Evolutionary conservation across 1,140 invertebrate species (phyloP), one percentile per base, ranked within the genome.

Genomic region (Philaenus spumarius): DNA sequence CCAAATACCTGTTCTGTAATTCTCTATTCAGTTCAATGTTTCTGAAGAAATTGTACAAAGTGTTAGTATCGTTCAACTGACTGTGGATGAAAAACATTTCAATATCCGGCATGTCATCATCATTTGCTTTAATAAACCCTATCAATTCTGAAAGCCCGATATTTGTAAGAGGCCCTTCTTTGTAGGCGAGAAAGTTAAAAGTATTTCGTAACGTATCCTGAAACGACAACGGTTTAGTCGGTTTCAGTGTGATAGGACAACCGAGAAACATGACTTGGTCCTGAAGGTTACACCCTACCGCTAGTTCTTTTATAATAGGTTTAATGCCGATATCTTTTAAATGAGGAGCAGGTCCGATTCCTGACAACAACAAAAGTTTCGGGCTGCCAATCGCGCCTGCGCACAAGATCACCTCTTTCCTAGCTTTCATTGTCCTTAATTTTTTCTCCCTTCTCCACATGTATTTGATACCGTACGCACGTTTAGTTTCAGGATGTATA

Each of bases 11-110:
- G 19, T 58, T 39, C 4, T 20, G 20, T 9, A 58, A 50, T 23
- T 42, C 37, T 11, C 48, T 46, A 14, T 23, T 50, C 19, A 58
- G 15, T 9, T 46, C 56, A 58, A 47, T 35, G 2, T n/a, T 30
- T 42, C 30, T 51, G 11, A 30, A 22, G 14, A 40, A 12, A 15
- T 30, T 34, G 19, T 39, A 4, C 2, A 46, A 9, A 19, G n/a
- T 19, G 19, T 89, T 87, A 0, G 89, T 90, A 55, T 86, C 85
- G 1, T 91, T 85, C 1, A 85, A 86, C 0, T 88, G 89, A 1
- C 89, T 86, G 2, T 87, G 86, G 82, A 92, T 89, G 57, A 50
- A 34, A 12, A 92, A 89, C 54, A 91, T 86, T 62, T 93, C 87
- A 52, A 92, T 83, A 63, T 93, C 90, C 0, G 90, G 89, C 56